Conservation (phyloP, 2,113 vertebrate genomes). For the Nansenia antarctica region DNA sequence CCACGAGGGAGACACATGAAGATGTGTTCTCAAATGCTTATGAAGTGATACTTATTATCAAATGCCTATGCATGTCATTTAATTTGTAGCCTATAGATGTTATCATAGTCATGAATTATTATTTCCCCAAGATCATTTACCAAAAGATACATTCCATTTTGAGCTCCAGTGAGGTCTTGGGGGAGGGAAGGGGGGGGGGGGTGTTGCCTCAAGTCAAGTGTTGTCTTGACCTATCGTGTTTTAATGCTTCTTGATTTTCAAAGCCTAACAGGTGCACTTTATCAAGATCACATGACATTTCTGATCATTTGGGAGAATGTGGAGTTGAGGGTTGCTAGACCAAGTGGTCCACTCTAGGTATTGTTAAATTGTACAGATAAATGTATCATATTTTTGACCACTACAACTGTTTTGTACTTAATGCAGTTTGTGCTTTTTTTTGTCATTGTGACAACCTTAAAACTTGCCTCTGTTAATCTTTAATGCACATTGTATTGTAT, state of each 20-base stretch:
- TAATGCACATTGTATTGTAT: conserved; percentile 83
- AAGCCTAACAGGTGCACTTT: conserved; percentile 76
- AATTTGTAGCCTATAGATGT: conserved; percentile 46
- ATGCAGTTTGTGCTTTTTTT: conserved; percentile 80
- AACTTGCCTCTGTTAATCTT: conserved; percentile 79
- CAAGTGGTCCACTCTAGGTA: conserved; percentile 65
- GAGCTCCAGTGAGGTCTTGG: conserved; percentile 21
- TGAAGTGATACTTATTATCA: conserved; percentile 29
- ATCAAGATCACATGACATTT: conserved; percentile 67
- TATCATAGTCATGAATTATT: conserved; percentile 28
- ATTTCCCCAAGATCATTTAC: conserved; percentile 50
- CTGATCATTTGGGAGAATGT: conserved; percentile 58
- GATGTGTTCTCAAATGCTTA: neutral
- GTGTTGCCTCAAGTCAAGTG: conserved; percentile 54
- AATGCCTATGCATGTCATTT: conserved; percentile 46
- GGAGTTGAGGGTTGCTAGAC: conserved; percentile 37
- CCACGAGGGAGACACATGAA: neutral
- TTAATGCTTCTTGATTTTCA: conserved; percentile 61
- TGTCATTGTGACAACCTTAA: conserved; percentile 80
- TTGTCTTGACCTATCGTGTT: conserved; percentile 50
- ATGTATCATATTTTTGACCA: conserved; percentile 88
- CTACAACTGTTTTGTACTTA: conserved; percentile 85
- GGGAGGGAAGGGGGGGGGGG: no score
- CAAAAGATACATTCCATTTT: conserved; percentile 69
- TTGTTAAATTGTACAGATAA: conserved; percentile 85